These are phyloP conservation scores for Idaea biselata DNA, from an alignment of 2,888 invertebrate species.

Conservation along the genomic window DNA sequence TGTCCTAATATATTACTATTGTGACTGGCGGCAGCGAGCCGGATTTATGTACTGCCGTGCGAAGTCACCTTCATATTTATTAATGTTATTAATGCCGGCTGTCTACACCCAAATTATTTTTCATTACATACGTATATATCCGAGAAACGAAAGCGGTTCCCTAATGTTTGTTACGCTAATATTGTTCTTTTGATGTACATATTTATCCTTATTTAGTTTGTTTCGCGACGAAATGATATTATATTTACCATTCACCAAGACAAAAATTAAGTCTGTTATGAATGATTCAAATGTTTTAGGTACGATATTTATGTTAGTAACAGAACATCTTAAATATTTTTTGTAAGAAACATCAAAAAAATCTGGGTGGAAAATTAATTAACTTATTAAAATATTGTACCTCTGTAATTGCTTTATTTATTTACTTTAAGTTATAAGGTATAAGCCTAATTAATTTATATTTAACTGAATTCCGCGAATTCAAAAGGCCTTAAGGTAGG, in stretches of 20 bases:
- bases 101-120: constrained; percentile 68
- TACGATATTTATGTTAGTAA: not conserved
- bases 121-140: constrained; percentile 54
- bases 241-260: constrained; percentile 5
- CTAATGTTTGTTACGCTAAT: constrained; percentile 46
- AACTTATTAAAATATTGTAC: not conserved
- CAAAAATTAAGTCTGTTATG: constrained; percentile 16
- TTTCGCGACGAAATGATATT: constrained; percentile 22
- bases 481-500: too few species aligned
- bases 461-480: too few species aligned
- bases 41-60: constrained; percentile 72
- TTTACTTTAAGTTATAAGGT: not conserved
- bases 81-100: constrained; percentile 64
- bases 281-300: constrained; percentile 7
- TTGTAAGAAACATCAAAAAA: not conserved
- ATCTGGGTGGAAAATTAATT: not conserved
- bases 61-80: constrained; percentile 73
- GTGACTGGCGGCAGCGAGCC: constrained; percentile 66
- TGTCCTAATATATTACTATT: constrained; percentile 78
- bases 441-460: not conserved
- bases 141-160: constrained; percentile 33
- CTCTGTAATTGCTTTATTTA: not conserved
- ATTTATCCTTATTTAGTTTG: constrained; percentile 43
- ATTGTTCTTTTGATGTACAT: constrained; percentile 53
- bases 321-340: not conserved